A percentile compares a stretch with the other conserved stretches of the same genome.
Conservation (phyloP, 2,888 invertebrate genomes). For the Drosophila cognata region DNA sequence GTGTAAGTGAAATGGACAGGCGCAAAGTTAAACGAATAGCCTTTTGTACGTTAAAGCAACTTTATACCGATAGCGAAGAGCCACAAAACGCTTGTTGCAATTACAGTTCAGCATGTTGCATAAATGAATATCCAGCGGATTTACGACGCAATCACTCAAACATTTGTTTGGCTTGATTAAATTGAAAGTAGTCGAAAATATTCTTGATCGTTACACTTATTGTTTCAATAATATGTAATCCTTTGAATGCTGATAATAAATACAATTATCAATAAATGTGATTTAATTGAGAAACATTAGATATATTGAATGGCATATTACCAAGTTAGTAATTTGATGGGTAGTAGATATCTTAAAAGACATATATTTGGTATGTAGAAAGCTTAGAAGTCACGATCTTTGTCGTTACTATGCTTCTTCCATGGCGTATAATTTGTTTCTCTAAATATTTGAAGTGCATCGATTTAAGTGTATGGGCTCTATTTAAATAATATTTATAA, state of each 20-base stretch:
- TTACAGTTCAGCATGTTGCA: slow-evolving; percentile 30
- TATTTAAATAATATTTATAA: not conserved
- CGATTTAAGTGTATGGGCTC: not conserved
- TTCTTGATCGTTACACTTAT: not conserved
- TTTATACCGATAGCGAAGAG: slow-evolving; percentile 13
- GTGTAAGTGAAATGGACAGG: slow-evolving; percentile 44
- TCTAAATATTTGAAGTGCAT: not conserved
- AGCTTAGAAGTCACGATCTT: not conserved
- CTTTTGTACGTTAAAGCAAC: slow-evolving; percentile 27
- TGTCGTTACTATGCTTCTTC: not conserved
- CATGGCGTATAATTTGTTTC: not conserved
- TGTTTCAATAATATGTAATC: not conserved
- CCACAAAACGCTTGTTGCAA: slow-evolving; percentile 37
- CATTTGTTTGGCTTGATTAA: not conserved
- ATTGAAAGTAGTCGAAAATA: not conserved
- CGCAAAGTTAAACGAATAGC: slow-evolving; percentile 43
- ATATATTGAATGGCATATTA: not conserved
- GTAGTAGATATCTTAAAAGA: not conserved
- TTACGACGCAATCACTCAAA: slow-evolving; percentile 16
- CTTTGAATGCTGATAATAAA: not conserved
- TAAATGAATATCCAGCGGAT: slow-evolving; percentile 28
- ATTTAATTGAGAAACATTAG: not conserved
- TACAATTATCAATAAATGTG: not conserved
- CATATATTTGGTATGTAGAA: not conserved
- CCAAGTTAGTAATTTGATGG: not conserved